Evolutionary conservation across 1,140 invertebrate species (phyloP), one percentile per base, ranked within the genome.

Genomic region (Bombus haemorrhoidalis): DNA sequence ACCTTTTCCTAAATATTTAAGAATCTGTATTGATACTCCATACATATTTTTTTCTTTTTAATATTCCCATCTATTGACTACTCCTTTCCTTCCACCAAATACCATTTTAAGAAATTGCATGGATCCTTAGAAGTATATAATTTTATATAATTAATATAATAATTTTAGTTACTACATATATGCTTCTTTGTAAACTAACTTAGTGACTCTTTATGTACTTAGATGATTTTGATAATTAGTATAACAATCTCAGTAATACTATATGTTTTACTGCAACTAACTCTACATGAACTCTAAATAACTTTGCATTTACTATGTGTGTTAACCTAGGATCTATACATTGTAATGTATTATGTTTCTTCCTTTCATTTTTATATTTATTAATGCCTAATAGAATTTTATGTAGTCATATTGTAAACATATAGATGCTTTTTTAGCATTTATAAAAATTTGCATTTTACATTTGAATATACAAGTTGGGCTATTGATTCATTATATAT

Each of bases 1-100:
- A 85, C 84, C 79, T 81, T 81, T 74, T 75, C 84, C 79, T 80
- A 32, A 53, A 43, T 80, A 80, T 73, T 41, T 85, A 57, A 73
- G 28, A 80, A 37, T 53, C 47, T 81, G 22, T 81, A 59, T 59
- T 68, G 34, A n/a, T 69, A 69, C 10, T 37, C 81, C 47, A 69
- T 68, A 81, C 79, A 81, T 81, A 25, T 80, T 18, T 77, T 47
- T 34, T 71, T 53, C 43, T 57, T 64, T 81, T 66, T 80, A 69
- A 18, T 74, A 22, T 25, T 59, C 71, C 43, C 15, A 32, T 62
- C n/a, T 59, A 47, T 71, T 39, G 18, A 53, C 25, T 76, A 43
- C 43, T 57, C 41, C 12, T 73, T 53, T 71, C 39, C 53, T 47
- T 72, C 9, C 39, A 80, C 9, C 47, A 53, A 53, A 6, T 39